Conservation (phyloP, 2,888 invertebrate species). For the Ditylenchus weischeri region DNA sequence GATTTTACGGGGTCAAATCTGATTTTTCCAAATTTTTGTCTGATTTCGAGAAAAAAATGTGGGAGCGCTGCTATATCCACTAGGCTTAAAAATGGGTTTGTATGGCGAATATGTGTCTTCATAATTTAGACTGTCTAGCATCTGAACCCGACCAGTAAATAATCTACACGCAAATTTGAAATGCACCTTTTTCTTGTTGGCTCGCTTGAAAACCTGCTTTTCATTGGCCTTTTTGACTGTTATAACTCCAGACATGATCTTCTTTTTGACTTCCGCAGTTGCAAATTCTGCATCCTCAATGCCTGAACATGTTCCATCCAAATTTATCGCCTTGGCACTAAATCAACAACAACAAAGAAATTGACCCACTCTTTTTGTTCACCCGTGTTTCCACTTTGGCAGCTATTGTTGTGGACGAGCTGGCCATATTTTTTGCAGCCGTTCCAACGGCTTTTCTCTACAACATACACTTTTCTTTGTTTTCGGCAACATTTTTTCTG, state of each 20-base stretch:
- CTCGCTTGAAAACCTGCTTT: slow-evolving; percentile 35
- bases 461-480: neutral
- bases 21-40: no score
- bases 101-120: no score
- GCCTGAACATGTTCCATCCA: neutral
- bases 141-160: no score
- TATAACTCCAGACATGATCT: slow-evolving; percentile 37
- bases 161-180: neutral
- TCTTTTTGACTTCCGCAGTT: slow-evolving; percentile 36
- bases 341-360: slow-evolving; percentile 13
- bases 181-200: slow-evolving; percentile 1
- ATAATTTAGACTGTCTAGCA: no score
- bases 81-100: no score
- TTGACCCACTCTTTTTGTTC: slow-evolving; percentile 7
- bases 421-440: slow-evolving; percentile 6
- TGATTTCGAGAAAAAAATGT: no score
- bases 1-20: no score
- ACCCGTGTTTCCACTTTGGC: slow-evolving; percentile 8
- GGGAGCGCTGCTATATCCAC: no score
- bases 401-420: neutral
- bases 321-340: neutral
- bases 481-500: neutral
- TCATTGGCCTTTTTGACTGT: slow-evolving; percentile 36
- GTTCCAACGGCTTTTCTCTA: slow-evolving; percentile 22
- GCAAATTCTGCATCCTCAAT: slow-evolving; percentile 30